These are phyloP conservation scores for Clarias fuscus DNA, from an alignment of 2,797 vertebrate species.

Conservation along the genomic window DNA sequence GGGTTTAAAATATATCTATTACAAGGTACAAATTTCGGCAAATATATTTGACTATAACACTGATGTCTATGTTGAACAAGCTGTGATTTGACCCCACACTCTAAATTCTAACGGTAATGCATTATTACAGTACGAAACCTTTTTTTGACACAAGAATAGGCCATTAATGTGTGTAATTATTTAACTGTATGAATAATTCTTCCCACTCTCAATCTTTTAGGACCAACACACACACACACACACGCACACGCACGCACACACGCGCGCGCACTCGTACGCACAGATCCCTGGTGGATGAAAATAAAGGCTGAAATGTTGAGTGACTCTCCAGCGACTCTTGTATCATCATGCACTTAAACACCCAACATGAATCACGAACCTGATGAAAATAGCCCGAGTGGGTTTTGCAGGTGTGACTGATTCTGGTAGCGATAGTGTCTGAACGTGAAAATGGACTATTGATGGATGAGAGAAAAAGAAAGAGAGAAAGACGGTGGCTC, in stretches of 20 bases:
- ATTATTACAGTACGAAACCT: not conserved
- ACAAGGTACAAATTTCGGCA: not conserved
- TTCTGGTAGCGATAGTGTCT: not conserved
- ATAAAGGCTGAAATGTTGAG: not conserved
- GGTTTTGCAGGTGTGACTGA: conserved; percentile 14
- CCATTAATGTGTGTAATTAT: conserved; percentile 35
- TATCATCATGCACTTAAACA: not conserved
- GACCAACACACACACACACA: not conserved
- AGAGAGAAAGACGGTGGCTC: not conserved
- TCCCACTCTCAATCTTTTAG: not conserved
- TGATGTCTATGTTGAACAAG: not conserved
- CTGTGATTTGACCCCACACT: not conserved
- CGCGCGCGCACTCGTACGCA: not conserved
- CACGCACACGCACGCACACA: not conserved
- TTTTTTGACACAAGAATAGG: conserved; percentile 11
- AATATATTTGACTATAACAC: not conserved
- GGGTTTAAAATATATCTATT: not conserved
- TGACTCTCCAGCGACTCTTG: conserved; percentile 6
- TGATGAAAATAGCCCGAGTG: not conserved
- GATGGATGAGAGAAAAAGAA: conserved; percentile 15
- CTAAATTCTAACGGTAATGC: not conserved
- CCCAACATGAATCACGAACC: not conserved
- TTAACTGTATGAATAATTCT: conserved; percentile 41
- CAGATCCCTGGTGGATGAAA: not conserved
- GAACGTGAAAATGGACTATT: conserved; percentile 33